Conservation (phyloP, 2,888 invertebrate genomes). For the Pseudoips prasinana region DNA sequence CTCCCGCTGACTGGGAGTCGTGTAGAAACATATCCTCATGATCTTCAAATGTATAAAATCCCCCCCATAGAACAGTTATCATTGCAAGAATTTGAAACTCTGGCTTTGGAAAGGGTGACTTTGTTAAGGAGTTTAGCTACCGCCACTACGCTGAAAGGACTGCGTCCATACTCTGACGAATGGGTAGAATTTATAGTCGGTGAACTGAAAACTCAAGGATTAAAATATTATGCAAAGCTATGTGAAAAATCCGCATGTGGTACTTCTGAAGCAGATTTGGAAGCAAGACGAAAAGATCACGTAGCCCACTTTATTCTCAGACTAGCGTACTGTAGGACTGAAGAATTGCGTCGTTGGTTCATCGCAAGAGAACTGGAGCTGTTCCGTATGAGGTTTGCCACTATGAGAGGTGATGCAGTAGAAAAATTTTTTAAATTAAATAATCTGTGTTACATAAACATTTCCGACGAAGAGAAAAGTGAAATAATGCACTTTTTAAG, state of each 20-base stretch:
- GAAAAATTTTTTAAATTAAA: constrained; percentile 85
- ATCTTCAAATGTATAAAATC: constrained; percentile 89
- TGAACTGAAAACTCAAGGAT: constrained; percentile 85
- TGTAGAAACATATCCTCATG: constrained; percentile 85
- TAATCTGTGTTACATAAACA: constrained; percentile 84
- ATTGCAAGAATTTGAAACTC: constrained; percentile 92
- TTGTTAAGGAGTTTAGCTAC: constrained; percentile 90
- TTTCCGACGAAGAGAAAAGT: constrained; percentile 86
- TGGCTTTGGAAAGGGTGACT: constrained; percentile 91
- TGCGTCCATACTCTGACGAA: constrained; percentile 84
- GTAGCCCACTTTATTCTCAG: constrained; percentile 96
- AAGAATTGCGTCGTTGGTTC: constrained; percentile 94
- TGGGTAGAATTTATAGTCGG: constrained; percentile 84
- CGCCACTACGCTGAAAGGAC: constrained; percentile 83
- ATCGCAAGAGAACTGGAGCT: constrained; percentile 93
- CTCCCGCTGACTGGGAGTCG: constrained; percentile 61
- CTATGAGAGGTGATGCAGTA: constrained; percentile 83
- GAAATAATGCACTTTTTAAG: constrained; percentile 82
- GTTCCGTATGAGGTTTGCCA: constrained; percentile 90
- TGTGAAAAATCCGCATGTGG: constrained; percentile 80
- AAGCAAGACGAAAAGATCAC: constrained; percentile 89
- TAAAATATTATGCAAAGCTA: constrained; percentile 84
- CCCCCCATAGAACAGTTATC: constrained; percentile 89
- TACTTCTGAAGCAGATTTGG: constrained; percentile 82
- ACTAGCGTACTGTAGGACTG: constrained; percentile 93